phyloP scores from a whole-genome alignment of 2,113 vertebrate genomes.

The Empidonax traillii region DNA sequence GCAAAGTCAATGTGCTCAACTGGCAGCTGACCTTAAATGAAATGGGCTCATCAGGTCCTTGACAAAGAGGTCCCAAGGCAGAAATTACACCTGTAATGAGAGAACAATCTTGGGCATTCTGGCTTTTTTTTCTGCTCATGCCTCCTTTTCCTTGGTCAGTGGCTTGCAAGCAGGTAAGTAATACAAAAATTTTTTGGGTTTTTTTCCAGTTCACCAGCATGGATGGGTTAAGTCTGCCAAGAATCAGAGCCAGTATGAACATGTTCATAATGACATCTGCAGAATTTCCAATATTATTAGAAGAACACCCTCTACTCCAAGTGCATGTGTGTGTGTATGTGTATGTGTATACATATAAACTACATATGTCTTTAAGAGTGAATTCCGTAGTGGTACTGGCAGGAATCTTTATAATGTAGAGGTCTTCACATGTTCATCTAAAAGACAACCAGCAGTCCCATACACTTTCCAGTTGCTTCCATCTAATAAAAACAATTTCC shows the following conservation, averaged over 20 bases:
- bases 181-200: not conserved
- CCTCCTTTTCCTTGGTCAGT: not conserved
- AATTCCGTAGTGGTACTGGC: not conserved
- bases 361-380: not conserved
- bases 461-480: not conserved
- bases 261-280: constrained; percentile 29
- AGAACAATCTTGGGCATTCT: not conserved
- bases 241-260: constrained; percentile 9
- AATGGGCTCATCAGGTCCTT: not conserved
- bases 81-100: not conserved
- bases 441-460: not conserved
- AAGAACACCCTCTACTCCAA: not conserved
- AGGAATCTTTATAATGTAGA: not conserved
- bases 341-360: not conserved
- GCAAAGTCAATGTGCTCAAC: not conserved
- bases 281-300: constrained; percentile 21
- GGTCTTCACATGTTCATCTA: not conserved
- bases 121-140: not conserved
- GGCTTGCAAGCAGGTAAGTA: not conserved
- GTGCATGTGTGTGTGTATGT: not conserved
- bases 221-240: not conserved
- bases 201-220: not conserved
- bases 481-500: not conserved
- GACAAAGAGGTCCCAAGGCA: not conserved
- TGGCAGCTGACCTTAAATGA: not conserved